Base-by-base conservation (phyloP, 2,113 vertebrate species). In the Procavia capensis region DNA sequence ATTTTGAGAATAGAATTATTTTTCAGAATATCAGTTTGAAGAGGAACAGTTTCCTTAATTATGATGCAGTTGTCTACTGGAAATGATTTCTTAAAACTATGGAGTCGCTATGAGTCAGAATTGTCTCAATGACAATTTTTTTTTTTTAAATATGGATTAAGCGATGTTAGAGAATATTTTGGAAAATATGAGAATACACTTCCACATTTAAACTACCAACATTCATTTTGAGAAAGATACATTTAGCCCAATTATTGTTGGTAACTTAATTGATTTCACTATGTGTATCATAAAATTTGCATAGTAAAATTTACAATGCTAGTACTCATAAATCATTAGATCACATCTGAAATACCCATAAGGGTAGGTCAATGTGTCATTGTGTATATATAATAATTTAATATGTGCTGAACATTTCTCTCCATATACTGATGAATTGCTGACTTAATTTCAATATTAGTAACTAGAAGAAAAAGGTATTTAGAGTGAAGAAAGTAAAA, bases 1-100 rank as follows among this genome's bases (percentile, higher is more conserved):
- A 95, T 90, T 96, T 93, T 63, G 45, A 85, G 81, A 84, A 91
- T 31, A 68, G n/a, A 90, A 78, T 91, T 91, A 85, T 81, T 86
- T 84, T 27, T 61, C 29, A 93, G 19, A 16, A 87, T 86, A 87
- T 94, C 66, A 79, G 24, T 79, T 79, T 85, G 13, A 24, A 91
- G 94, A 87, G 91, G 66, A 94, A 80, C 17, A 41, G 4, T 39
- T 41, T 82, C 19, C 6, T 68, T 78, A 74, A 92, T 90, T 87
- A 54, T 50, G 76, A 29, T 94, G 31, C 39, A 91, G 25, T 68
- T 94, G 45, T 74, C 45, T 88, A 64, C 78, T 39, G 50, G 92
- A 93, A 93, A 31, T 50, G 2, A 57, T 63, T 78, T 70, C 34
- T 43, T 50, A 84, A 70, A 14, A 0, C 31, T 84, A 59, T n/a